Evolutionary conservation across 1,140 invertebrate species (phyloP), one percentile per base, ranked within the genome.

Genomic region (Oncopeltus fasciatus): DNA sequence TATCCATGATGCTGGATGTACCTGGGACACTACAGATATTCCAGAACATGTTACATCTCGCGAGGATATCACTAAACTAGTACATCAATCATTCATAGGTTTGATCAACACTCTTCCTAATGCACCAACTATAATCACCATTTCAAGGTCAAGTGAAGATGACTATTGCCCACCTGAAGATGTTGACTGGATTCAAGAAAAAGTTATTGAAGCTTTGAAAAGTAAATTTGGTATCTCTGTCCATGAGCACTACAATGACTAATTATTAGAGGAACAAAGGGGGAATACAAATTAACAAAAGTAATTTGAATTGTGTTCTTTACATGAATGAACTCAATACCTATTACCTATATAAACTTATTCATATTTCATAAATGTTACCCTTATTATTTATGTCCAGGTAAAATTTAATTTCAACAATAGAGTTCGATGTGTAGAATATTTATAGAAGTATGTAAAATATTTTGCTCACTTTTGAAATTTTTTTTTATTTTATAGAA

Each of bases 1-100:
- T 11, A 75, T 92, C 9, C 88, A 88, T 68, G 84, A 90, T 66
- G 89, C 86, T 53, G 91, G 91, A 4, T 91, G 87, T 69, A 93
- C 91, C 0, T 83, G 85, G 62, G 92, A 95, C 70, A 84, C 90
- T 65, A 79, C 79, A 0, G 81, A 81, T 18, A 72, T 94, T 43
- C 91, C 92, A 0, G 81, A 92, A 72, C 88, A 94, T 70, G 80
- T 90, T 1, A 88, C 87, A 58, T 78, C 76, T 0, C 70, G 76
- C 3, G 76, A 81, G 51, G 82, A 92, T 72, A 80, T 94, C 46
- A 72, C 76, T 57, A 72, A 76, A 11, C 77, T 86, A 57, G 80
- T 90, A 60, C 71, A 72, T 5, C 72, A 69, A 33, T 68, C 76
- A 59, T 77, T 90, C 64, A 72, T 77, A 61, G 71, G 72, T 11